Evolutionary conservation across 2,113 vertebrate species (phyloP).

Genomic region (Leptobrachium ailaonicum): DNA sequence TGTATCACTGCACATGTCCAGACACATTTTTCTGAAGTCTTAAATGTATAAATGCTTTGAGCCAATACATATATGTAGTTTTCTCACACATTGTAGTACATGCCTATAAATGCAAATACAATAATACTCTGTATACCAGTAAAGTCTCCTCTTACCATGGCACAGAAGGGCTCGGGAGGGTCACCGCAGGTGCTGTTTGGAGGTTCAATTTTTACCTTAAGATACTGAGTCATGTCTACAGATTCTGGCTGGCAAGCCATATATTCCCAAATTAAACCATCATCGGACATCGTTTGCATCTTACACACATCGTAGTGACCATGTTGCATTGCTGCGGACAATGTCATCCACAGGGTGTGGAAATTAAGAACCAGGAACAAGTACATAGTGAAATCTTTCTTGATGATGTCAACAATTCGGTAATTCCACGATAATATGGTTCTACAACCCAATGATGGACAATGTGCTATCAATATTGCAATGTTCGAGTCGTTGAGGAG

Average conservation of each 20-base stretch:
- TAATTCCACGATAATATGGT: conserved; percentile 51
- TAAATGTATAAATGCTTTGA: too few relatives aligned
- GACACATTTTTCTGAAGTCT: too few relatives aligned
- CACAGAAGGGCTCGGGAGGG: conserved; percentile 93
- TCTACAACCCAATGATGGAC: conserved; percentile 50
- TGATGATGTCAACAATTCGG: conserved; percentile 1
- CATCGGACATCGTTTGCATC: conserved; percentile 91
- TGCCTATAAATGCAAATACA: too few relatives aligned
- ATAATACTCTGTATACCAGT: too few relatives aligned
- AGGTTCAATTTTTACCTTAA: conserved; percentile 91
- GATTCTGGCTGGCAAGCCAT: conserved; percentile 97
- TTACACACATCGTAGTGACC: conserved; percentile 98
- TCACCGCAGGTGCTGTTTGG: conserved; percentile 96
- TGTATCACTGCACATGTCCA: too few relatives aligned
- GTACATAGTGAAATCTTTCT: conserved; percentile 77
- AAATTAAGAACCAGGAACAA: conserved; percentile 84
- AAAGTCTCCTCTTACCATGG: conserved; percentile 81
- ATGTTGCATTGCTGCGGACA: conserved; percentile 88
- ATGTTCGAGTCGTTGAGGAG: conserved; percentile 62
- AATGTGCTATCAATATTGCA: conserved; percentile 54
- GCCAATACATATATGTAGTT: too few relatives aligned
- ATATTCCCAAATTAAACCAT: conserved; percentile 97
- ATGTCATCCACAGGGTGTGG: conserved; percentile 84
- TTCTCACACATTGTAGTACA: too few relatives aligned
- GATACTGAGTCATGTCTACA: conserved; percentile 93